These are phyloP conservation scores for Calameuta filiformis DNA, from an alignment of 2,888 invertebrate genomes.

Conservation along the genomic window DNA sequence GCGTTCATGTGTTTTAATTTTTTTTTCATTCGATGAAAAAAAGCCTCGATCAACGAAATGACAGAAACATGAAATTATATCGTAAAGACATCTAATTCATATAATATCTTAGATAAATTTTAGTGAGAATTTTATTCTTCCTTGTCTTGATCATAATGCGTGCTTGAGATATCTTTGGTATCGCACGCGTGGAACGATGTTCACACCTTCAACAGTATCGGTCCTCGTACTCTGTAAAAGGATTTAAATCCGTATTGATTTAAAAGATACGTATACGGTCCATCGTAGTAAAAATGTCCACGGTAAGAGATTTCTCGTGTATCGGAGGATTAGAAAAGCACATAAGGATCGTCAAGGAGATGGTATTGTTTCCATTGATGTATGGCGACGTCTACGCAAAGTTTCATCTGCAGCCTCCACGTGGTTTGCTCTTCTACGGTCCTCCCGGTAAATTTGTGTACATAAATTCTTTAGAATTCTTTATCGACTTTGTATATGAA, in stretches of 20 bases:
- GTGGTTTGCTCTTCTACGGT: conserved; percentile 90
- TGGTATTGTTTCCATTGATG: conserved; percentile 89
- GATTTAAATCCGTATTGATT: background rate
- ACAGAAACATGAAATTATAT: conserved; percentile 51
- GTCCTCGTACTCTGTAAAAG: background rate
- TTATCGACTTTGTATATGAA: background rate
- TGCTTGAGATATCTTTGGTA: conserved; percentile 2
- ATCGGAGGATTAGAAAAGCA: conserved; percentile 88
- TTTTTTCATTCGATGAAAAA: conserved; percentile 12
- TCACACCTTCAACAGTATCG: too few species aligned
- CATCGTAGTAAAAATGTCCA: conserved; percentile 37
- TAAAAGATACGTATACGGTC: background rate
- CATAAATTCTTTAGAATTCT: background rate
- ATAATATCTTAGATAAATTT: conserved; percentile 40
- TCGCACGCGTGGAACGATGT: background rate
- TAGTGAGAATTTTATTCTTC: conserved; percentile 34
- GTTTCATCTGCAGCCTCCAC: conserved; percentile 86
- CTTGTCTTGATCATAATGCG: background rate
- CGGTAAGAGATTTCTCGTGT: conserved; percentile 56
- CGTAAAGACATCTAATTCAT: conserved; percentile 36
- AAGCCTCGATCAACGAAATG: conserved; percentile 30
- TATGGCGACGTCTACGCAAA: conserved; percentile 88
- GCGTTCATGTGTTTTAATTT: conserved; percentile 22
- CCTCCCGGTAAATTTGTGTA: conserved; percentile 76
- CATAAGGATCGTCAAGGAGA: conserved; percentile 86